Base-by-base conservation (phyloP, 1,140 invertebrate genomes). In the Trachymyrmex septentrionalis region DNA sequence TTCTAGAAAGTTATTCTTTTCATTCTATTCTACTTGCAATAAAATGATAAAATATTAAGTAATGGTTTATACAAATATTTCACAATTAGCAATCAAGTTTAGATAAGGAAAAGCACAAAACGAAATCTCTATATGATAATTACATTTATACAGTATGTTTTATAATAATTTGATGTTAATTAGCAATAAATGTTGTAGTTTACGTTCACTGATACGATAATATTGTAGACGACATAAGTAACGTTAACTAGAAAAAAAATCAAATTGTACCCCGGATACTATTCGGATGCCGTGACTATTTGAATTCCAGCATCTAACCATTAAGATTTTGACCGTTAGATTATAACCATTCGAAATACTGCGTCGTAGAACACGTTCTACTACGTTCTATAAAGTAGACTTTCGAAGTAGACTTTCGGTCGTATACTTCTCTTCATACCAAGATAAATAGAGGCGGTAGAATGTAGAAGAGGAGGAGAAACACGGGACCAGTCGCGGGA, bases 351-450 rank as follows among this genome's bases (percentile, higher is more conserved):
- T 84, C n/a, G 66, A 81, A 69, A 72, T 75, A 21, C 63, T 73
- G 2, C 69, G 53, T 75, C 10, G 69, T 75, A 84, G 27, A 75
- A 72, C 66, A 75, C 57, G 48, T 64, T 57, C 57, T 44, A 76
- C 78, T 44, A 76, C 78, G 34, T 84, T 73, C 80, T 73, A 73
- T 24, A n/a, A 50, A 61, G 78, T 81, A 44, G 50, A 81, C 66
- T 82, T 38, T 66, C n/a, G 0, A 24, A 21, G 55, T 57, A 21
- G 7, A 9, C 19, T 21, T 44, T 63, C 21, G 27, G 57, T 48
- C 53, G 80, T 82, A 72, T 82, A 73, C 69, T 84, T 75, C 80
- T 34, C 80, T 84, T 84, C 69, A 84, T 81, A 59, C 80, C 30
- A 84, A 84, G 80, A 84, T 84, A 84, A 84, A 84, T 84, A 84